Conservation (phyloP, 2,888 invertebrate genomes). For the Cataglyphis cursor region DNA sequence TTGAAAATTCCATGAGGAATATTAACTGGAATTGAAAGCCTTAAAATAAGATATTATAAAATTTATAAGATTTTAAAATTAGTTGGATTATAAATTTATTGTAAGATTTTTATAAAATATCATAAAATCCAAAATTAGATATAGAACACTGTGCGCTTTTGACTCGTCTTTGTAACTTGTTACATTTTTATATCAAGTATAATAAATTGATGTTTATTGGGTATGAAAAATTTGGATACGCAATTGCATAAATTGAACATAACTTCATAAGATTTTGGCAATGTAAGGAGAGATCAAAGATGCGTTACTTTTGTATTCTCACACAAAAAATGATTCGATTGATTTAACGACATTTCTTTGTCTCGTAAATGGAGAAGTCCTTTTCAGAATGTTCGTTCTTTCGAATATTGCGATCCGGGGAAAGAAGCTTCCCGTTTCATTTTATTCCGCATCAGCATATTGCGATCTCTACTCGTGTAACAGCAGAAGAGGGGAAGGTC, state of each 20-base stretch:
- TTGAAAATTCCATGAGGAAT: neutral
- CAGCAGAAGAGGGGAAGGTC: neutral
- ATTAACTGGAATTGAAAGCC: neutral
- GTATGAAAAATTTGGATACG: neutral
- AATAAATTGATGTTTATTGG: neutral
- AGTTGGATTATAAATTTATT: neutral
- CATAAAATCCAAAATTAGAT: neutral
- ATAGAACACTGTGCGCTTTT: neutral
- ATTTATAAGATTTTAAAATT: neutral
- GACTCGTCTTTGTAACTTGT: neutral
- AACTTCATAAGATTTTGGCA: neutral
- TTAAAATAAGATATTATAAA: neutral
- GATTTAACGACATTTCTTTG: neutral
- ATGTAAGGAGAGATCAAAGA: neutral
- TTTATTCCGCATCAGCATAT: neutral
- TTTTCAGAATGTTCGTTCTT: constrained; percentile 11
- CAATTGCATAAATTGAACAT: neutral
- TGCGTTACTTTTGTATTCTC: neutral
- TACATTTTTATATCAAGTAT: neutral
- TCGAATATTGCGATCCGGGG: constrained; percentile 3
- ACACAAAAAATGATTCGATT: neutral
- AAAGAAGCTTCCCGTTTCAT: neutral
- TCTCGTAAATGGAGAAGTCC: constrained; percentile 6
- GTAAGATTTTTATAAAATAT: neutral
- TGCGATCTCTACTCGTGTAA: constrained; percentile 27